Conservation (phyloP, 2,113 vertebrate genomes). For the Tympanuchus pallidicinctus region DNA sequence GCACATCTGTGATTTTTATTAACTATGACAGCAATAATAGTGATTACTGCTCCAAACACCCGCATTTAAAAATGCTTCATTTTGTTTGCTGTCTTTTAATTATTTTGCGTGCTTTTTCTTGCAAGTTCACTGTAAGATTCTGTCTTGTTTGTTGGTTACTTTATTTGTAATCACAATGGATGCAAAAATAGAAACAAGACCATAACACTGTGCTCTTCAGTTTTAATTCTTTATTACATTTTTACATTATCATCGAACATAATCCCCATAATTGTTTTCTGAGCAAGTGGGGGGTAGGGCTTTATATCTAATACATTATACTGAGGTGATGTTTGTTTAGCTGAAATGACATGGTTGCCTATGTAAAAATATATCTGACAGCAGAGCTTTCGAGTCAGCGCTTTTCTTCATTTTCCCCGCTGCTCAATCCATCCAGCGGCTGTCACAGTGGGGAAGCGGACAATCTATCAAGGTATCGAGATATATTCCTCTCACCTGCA, state of each 20-base stretch:
- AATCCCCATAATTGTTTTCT: slow-evolving; percentile 86
- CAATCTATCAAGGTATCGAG: slow-evolving; percentile 99
- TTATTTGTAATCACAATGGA: slow-evolving; percentile 77
- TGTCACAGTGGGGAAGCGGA: slow-evolving; percentile 99
- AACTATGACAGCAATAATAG: slow-evolving; percentile 76
- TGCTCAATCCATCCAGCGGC: slow-evolving; percentile 99
- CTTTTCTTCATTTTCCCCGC: slow-evolving; percentile 94
- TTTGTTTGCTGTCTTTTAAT: slow-evolving; percentile 77
- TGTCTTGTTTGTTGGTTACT: slow-evolving; percentile 74
- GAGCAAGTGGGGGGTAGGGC: slow-evolving; percentile 79
- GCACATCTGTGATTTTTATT: slow-evolving; percentile 78
- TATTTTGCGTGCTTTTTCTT: slow-evolving; percentile 72
- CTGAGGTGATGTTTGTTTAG: slow-evolving; percentile 88
- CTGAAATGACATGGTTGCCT: slow-evolving; percentile 94
- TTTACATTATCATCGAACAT: slow-evolving; percentile 82
- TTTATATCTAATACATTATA: slow-evolving; percentile 85
- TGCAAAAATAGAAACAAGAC: slow-evolving; percentile 74
- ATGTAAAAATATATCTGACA: slow-evolving; percentile 98
- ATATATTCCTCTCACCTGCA: slow-evolving; percentile 99
- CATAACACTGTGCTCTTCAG: slow-evolving; percentile 73
- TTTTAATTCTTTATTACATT: slow-evolving; percentile 85
- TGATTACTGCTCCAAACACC: slow-evolving; percentile 69
- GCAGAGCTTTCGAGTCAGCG: slow-evolving; percentile 95
- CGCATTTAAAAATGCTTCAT: slow-evolving; percentile 59
- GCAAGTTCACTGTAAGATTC: slow-evolving; percentile 75